phyloP scores from a whole-genome alignment of 1,140 invertebrate genomes.

The Drosophila varians region DNA sequence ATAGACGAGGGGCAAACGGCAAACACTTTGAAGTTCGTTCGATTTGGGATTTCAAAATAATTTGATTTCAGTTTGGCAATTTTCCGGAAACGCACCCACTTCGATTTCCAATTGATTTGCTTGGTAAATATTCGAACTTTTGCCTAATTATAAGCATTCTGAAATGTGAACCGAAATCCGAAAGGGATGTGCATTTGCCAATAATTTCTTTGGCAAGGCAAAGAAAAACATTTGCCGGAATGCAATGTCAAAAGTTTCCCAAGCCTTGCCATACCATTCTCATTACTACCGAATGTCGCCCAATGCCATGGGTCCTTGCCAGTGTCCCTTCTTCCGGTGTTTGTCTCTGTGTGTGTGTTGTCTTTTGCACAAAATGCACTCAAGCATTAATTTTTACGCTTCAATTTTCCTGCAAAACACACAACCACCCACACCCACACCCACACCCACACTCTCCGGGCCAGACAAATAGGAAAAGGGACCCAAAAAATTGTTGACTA shows the following conservation, averaged over 20 bases:
- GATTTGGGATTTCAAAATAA: constrained; percentile 20
- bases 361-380: constrained; percentile 72
- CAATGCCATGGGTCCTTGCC: constrained; percentile 32
- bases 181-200: constrained; percentile 33
- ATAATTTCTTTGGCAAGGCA: constrained; percentile 32
- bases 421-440: constrained; percentile 34
- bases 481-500: constrained; percentile 58
- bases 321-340: constrained; percentile 12
- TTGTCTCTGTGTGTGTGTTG: constrained; percentile 48
- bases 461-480: constrained; percentile 1
- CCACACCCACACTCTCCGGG: neutral
- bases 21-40: constrained; percentile 40
- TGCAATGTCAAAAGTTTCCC: constrained; percentile 28
- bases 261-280: neutral
- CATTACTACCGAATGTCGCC: constrained; percentile 25
- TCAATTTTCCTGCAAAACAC: constrained; percentile 70
- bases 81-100: constrained; percentile 12
- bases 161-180: neutral
- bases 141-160: constrained; percentile 20
- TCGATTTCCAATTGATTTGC: constrained; percentile 43
- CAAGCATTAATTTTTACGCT: constrained; percentile 77
- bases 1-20: neutral
- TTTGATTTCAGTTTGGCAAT: constrained; percentile 21
- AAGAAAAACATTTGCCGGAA: constrained; percentile 46
- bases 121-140: constrained; percentile 12